Evolutionary conservation across 2,888 invertebrate species (phyloP), one percentile per base, ranked within the genome.

Genomic region (Petrolisthes cinctipes): DNA sequence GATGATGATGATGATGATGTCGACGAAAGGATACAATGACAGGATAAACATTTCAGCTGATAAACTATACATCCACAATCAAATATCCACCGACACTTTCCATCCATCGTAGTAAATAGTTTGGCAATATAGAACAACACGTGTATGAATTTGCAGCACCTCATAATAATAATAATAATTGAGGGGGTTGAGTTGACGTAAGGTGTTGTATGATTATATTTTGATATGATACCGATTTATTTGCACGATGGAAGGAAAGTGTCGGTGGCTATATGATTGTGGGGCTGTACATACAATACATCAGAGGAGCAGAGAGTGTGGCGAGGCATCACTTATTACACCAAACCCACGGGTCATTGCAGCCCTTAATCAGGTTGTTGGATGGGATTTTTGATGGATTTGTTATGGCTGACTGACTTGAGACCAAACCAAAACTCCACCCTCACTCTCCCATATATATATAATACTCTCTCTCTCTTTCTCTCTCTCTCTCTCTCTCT

Each of bases 301-400:
- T 23, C 73, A 73, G 17, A 17, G 61, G 73, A 17, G 20, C n/a
- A 17, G 73, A 20, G 73, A 73, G 17, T n/a, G 73, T 11, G 4
- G 2, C 17, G 23, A 23, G 7, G 17, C 17, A 20, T n/a, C 51
- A 78, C 51, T 84, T 78, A 66, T 51, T 76, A 76, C 37, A 17
- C 54, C 57, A 6, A 7, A 37, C 51, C 9, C n/a, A 51, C 61
- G 84, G 84, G 76, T 84, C 84, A 84, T 84, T 84, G 84, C n/a
- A 20, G 14, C 14, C 76, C 56, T 66, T 84, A 84, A 84, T 84
- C 84, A 84, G 76, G 61, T 66, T 84, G 84, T 84, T 76, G 84
- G 84, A 56, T 23, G n/a, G 61, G 84, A 84, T 84, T 84, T 75
- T 84, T 84, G 84, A 84, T 84, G 84, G 84, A 84, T 84, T 61